These are phyloP conservation scores for Haliclona indistincta DNA, from an alignment of 37 sponge, comb jelly and placozoan species.

Conservation along the genomic window DNA sequence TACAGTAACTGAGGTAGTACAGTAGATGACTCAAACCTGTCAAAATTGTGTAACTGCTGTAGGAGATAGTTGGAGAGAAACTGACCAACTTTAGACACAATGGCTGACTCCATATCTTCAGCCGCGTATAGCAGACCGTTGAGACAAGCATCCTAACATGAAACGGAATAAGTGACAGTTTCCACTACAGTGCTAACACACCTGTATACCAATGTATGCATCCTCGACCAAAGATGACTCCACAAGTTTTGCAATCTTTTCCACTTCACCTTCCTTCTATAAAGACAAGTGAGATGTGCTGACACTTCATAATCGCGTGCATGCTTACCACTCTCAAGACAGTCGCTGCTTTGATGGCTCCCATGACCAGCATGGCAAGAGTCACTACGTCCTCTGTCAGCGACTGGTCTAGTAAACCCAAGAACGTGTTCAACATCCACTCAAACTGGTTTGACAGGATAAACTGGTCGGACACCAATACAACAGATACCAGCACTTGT, in stretches of 20 bases:
- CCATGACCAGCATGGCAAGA: slow-evolving; percentile 21
- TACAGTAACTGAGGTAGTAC: not conserved
- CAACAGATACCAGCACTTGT: slow-evolving; percentile 23
- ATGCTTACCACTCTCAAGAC: slow-evolving; percentile 56
- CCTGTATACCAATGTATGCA: slow-evolving; percentile 36
- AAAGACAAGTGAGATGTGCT: not conserved
- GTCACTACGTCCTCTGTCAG: slow-evolving; percentile 47
- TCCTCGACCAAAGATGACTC: slow-evolving; percentile 52
- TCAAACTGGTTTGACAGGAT: slow-evolving; percentile 57
- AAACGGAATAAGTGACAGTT: not conserved
- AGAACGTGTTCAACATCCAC: slow-evolving; percentile 67
- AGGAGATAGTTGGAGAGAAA: slow-evolving; percentile 27
- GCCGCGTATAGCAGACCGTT: slow-evolving; percentile 56
- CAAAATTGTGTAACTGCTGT: slow-evolving; percentile 2
- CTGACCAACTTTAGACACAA: slow-evolving; percentile 12
- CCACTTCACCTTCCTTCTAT: slow-evolving; percentile 32
- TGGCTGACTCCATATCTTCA: slow-evolving; percentile 36
- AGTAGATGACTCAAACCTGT: slow-evolving; percentile 8
- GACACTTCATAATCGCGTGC: not conserved
- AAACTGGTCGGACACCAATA: slow-evolving; percentile 62
- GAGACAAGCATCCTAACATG: slow-evolving; percentile 51
- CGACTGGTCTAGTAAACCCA: slow-evolving; percentile 32
- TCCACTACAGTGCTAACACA: not conserved
- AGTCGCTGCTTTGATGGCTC: slow-evolving; percentile 62
- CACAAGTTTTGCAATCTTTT: slow-evolving; percentile 41